Conservation (phyloP, 2,797 vertebrate genomes). For the Lycodopsis pacificus region DNA sequence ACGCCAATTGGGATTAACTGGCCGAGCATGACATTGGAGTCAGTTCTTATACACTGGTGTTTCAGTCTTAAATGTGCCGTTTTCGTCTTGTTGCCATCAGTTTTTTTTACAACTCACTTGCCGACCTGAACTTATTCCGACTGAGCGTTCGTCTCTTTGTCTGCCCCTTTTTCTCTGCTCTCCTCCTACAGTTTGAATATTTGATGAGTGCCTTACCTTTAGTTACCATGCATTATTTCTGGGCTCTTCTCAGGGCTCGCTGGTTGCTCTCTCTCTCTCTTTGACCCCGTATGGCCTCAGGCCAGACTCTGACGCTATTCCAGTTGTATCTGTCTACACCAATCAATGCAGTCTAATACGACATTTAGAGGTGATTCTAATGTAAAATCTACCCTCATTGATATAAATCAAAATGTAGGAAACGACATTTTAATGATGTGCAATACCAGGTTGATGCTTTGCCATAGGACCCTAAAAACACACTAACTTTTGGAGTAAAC, state of each 20-base stretch:
- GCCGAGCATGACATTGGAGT: conserved; percentile 26
- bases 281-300: conserved; percentile 65
- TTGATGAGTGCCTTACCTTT: conserved; percentile 88
- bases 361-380: not conserved
- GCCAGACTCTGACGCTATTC: conserved; percentile 62
- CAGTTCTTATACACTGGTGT: conserved; percentile 22
- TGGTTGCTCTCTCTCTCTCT: conserved; percentile 69
- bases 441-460: not conserved
- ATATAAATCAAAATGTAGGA: not conserved
- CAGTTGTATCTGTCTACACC: conserved; percentile 16
- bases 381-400: not conserved
- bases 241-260: conserved; percentile 78
- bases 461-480: not conserved
- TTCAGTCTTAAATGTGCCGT: conserved; percentile 20
- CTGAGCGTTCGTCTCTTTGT: conserved; percentile 27
- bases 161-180: conserved; percentile 52
- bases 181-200: conserved; percentile 84
- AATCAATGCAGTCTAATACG: not conserved
- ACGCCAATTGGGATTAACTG: conserved; percentile 38
- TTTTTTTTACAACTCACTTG: not conserved
- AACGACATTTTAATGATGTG: not conserved
- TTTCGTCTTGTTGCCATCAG: not conserved
- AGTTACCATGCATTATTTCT: conserved; percentile 92
- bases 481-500: not conserved
- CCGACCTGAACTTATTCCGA: conserved; percentile 16